Evolutionary conservation across 2,888 invertebrate species (phyloP).

Genomic region (Tiphia femorata): DNA sequence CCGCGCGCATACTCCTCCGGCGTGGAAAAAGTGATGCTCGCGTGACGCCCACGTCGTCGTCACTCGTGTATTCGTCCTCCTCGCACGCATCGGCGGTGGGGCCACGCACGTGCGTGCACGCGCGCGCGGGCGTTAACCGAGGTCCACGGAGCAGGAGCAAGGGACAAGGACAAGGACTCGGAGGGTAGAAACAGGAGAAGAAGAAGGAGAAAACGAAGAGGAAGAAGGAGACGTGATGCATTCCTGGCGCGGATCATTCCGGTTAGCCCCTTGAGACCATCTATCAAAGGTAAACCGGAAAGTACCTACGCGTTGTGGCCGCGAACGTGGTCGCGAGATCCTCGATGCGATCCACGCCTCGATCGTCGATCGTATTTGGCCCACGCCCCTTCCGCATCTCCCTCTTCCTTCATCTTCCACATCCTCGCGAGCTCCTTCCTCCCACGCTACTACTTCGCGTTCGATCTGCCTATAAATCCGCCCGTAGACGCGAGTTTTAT

Average conservation of each 20-base stretch:
- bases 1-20: neutral
- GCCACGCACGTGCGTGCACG: neutral
- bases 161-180: neutral
- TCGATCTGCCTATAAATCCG: neutral
- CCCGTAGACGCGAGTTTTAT: neutral
- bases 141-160: too few species aligned
- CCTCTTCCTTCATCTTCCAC: too few species aligned
- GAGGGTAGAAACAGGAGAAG: neutral
- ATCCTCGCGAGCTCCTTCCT: neutral
- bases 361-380: neutral
- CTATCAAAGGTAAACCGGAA: slow-evolving; percentile 35
- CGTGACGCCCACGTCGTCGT: too few species aligned
- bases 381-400: too few species aligned
- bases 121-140: too few species aligned
- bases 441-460: neutral
- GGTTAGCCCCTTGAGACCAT: slow-evolving; percentile 22
- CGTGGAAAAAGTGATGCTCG: neutral
- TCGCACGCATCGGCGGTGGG: neutral
- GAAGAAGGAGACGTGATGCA: slow-evolving; percentile 21
- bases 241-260: slow-evolving; percentile 4
- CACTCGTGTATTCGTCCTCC: too few species aligned
- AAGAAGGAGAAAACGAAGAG: neutral
- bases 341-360: slow-evolving; percentile 1
- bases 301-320: neutral
- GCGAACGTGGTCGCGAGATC: neutral